phyloP scores from a whole-genome alignment of 2,113 vertebrate genomes.

The Misgurnus anguillicaudatus region DNA sequence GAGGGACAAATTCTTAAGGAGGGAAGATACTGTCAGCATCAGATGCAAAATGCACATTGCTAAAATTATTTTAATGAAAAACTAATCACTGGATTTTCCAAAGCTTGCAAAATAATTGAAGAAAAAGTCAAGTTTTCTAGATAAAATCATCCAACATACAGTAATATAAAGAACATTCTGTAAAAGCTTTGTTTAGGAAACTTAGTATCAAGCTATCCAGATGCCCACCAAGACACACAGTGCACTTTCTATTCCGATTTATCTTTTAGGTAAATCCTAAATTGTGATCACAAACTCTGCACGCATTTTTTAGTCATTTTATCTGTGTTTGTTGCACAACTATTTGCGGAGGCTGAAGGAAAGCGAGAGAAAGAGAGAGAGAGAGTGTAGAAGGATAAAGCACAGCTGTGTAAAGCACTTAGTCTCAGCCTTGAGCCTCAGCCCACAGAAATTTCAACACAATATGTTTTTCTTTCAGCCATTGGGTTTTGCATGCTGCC shows the following conservation, averaged over 20 bases:
- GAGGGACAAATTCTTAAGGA: constrained; percentile 28
- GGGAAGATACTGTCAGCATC: not conserved
- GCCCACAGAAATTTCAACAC: constrained; percentile 52
- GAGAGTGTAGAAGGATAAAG: constrained; percentile 43
- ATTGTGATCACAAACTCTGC: not conserved
- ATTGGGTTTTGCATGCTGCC: constrained; percentile 45
- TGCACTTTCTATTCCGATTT: too few species aligned
- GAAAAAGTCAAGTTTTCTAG: too few species aligned
- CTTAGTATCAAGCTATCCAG: not conserved
- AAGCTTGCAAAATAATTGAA: not conserved
- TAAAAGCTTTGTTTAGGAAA: not conserved
- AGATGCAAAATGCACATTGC: too few species aligned
- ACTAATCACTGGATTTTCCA: not conserved
- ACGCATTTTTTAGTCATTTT: not conserved
- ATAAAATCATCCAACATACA: too few species aligned
- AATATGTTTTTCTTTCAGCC: constrained; percentile 45
- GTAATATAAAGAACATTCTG: too few species aligned
- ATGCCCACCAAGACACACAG: too few species aligned
- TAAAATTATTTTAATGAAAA: not conserved
- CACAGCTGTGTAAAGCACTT: constrained; percentile 49
- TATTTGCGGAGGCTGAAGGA: constrained; percentile 22
- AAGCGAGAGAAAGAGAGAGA: constrained; percentile 12
- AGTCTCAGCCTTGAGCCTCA: constrained; percentile 50
- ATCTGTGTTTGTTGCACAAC: constrained; percentile 7
- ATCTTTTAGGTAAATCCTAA: not conserved